phyloP scores from a whole-genome alignment of 2,113 vertebrate genomes.

The Rallus limicola region DNA sequence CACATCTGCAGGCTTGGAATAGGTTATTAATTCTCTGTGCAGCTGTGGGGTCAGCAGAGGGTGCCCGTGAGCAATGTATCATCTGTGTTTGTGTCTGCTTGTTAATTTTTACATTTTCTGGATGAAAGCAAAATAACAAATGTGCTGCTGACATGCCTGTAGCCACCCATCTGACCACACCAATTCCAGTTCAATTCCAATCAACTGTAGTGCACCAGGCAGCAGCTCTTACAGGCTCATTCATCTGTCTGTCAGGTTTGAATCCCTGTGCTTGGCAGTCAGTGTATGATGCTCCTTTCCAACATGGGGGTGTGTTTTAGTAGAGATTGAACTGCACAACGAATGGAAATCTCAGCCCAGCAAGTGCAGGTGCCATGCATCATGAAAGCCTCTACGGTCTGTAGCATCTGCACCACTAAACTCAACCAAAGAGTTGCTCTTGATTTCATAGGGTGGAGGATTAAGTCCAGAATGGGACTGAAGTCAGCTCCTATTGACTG shows the following conservation, averaged over 20 bases:
- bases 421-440: background rate
- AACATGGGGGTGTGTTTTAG: accelerated
- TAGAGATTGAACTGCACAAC: background rate
- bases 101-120: background rate
- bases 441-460: background rate
- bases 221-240: background rate
- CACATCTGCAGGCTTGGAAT: background rate
- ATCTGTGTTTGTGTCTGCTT: accelerated
- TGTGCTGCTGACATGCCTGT: background rate
- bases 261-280: background rate
- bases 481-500: background rate
- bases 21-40: background rate
- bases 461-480: background rate
- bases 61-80: slow-evolving; percentile 7
- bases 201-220: background rate
- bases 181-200: background rate
- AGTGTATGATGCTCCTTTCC: background rate
- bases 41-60: slow-evolving; percentile 39
- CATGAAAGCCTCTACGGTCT: background rate
- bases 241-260: background rate
- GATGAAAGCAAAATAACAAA: background rate
- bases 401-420: background rate
- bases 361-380: background rate
- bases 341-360: background rate
- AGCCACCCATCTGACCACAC: accelerated